Percentiles rank a stretch among this genome's conserved stretches.
Evolutionary conservation across 2,888 invertebrate species (phyloP).

Genomic region (Eupelmus urozonus): DNA sequence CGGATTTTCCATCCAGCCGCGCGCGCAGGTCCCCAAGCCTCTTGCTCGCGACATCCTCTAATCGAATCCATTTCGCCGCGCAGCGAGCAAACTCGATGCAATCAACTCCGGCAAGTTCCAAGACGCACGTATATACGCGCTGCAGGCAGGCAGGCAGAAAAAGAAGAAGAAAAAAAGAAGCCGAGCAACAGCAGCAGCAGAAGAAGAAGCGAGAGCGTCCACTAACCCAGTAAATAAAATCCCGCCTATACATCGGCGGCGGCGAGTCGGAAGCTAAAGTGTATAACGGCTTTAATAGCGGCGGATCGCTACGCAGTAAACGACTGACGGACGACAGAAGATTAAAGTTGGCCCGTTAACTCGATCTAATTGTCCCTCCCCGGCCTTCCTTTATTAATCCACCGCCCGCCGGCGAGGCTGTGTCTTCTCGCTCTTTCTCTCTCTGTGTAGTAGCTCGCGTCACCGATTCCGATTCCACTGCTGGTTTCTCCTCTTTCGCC

Average conservation of each 20-base stretch:
- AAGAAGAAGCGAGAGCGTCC: background rate
- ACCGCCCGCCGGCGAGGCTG: slow-evolving; percentile 12
- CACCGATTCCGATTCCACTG: background rate
- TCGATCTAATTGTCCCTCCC: slow-evolving; percentile 76
- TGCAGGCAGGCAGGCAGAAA: too few species aligned
- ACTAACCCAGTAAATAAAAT: slow-evolving; percentile 44
- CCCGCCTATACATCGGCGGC: background rate
- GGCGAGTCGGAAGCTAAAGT: slow-evolving; percentile 65
- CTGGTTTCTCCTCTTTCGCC: background rate
- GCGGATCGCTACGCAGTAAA: slow-evolving; percentile 76
- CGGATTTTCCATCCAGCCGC: slow-evolving; percentile 22
- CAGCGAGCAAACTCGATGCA: slow-evolving; percentile 52
- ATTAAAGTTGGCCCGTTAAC: slow-evolving; percentile 77
- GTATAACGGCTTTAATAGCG: slow-evolving; percentile 74
- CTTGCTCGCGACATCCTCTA: slow-evolving; percentile 47
- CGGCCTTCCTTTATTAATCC: slow-evolving; percentile 75
- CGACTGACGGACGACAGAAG: slow-evolving; percentile 76
- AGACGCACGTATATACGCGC: background rate
- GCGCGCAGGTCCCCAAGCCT: too few species aligned
- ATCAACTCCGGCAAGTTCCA: slow-evolving; percentile 42
- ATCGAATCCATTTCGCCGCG: slow-evolving; percentile 53
- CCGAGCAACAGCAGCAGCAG: background rate
- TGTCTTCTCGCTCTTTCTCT: background rate
- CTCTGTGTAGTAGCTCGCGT: background rate
- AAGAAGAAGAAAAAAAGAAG: background rate